These are phyloP conservation scores for Hippopotamus amphibius DNA, from an alignment of 2,113 vertebrate species.

Conservation along the genomic window DNA sequence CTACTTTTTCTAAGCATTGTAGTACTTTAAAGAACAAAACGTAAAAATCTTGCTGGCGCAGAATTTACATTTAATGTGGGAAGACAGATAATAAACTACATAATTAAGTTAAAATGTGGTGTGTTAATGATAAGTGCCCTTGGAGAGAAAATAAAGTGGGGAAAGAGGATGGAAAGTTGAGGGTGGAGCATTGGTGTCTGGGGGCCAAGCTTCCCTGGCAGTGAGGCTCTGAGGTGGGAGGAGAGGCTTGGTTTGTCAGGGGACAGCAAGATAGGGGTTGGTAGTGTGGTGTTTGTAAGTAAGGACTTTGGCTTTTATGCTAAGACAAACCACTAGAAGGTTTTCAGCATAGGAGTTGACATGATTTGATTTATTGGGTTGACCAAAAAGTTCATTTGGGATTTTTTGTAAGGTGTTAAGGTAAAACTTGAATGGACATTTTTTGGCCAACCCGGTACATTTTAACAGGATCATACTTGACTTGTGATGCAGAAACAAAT, in stretches of 20 bases:
- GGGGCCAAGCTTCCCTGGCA: neutral
- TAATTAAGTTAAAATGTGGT: conserved; percentile 17
- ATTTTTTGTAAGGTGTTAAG: too few species aligned
- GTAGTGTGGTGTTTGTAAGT: neutral
- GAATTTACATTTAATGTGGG: conserved; percentile 19
- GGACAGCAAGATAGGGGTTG: neutral
- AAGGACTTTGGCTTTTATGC: neutral
- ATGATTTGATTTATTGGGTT: neutral
- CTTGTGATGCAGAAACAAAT: neutral
- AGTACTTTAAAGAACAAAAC: conserved; percentile 19
- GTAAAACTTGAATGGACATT: too few species aligned
- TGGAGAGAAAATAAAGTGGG: neutral
- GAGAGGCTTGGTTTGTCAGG: neutral
- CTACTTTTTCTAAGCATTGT: conserved; percentile 18
- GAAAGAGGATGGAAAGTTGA: neutral
- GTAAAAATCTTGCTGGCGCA: neutral
- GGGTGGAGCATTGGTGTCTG: neutral
- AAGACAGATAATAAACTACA: conserved; percentile 20
- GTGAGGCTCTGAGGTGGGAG: neutral
- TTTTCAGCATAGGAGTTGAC: neutral
- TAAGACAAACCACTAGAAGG: neutral
- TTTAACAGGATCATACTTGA: neutral
- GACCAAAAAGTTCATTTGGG: too few species aligned
- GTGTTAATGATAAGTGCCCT: neutral
- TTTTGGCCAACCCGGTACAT: neutral